These are phyloP conservation scores for Melanaphis sacchari DNA, from an alignment of 1,140 invertebrate species.

Conservation along the genomic window DNA sequence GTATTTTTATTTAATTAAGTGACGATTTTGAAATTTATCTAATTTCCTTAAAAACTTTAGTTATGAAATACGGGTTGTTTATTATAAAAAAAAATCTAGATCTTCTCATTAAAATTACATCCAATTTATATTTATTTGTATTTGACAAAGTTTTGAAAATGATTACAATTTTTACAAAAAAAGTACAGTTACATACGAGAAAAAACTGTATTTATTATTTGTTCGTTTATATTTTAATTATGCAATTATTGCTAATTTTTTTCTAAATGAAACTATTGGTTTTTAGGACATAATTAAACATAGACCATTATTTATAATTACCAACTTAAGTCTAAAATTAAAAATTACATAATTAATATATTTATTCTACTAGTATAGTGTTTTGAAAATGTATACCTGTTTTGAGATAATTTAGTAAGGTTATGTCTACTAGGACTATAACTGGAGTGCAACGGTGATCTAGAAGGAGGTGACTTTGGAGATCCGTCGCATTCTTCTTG, in stretches of 20 bases:
- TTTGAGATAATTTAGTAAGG: slow-evolving; percentile 37
- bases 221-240: background rate
- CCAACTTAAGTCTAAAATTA: too few relatives aligned
- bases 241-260: background rate
- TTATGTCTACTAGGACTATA: slow-evolving; percentile 70
- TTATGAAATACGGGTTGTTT: background rate
- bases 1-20: too few relatives aligned
- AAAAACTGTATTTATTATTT: background rate
- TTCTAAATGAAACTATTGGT: background rate
- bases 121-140: background rate
- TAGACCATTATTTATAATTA: background rate
- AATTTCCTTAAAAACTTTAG: background rate
- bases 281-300: background rate
- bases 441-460: slow-evolving; percentile 67
- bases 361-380: background rate
- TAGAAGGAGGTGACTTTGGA: slow-evolving; percentile 62
- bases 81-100: background rate
- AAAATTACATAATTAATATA: too few relatives aligned
- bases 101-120: background rate
- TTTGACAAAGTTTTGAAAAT: background rate
- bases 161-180: background rate
- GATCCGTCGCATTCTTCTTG: slow-evolving; percentile 75
- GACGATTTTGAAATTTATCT: too few relatives aligned
- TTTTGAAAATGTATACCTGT: background rate
- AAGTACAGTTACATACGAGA: background rate